These are phyloP conservation scores for Turdus rufiventris DNA, from an alignment of 2,113 vertebrate species.

Conservation along the genomic window DNA sequence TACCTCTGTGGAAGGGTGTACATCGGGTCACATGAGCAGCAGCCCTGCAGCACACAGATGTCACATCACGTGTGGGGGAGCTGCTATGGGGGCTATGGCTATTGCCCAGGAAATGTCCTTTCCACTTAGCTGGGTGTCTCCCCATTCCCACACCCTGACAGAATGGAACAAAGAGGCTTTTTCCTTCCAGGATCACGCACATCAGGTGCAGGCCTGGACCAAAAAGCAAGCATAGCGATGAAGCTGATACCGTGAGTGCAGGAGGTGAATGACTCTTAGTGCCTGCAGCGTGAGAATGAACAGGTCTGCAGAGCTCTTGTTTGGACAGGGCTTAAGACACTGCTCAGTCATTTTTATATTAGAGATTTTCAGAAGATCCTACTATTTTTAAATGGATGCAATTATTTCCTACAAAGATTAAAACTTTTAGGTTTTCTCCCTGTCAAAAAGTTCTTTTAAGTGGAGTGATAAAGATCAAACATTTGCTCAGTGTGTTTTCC, in stretches of 20 bases:
- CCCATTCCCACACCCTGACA: constrained; percentile 43
- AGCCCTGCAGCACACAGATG: neutral
- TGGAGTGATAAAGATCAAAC: neutral
- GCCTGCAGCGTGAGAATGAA: neutral
- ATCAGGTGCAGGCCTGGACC: constrained; percentile 24
- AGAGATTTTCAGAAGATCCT: neutral
- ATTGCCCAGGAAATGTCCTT: constrained; percentile 54
- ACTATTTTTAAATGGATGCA: neutral
- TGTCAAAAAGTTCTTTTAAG: neutral
- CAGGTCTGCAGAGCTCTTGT: neutral
- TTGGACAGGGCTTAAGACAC: neutral
- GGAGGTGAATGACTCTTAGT: neutral
- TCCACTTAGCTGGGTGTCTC: constrained; percentile 53
- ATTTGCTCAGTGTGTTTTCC: neutral
- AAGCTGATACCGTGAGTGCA: neutral
- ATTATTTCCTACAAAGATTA: neutral
- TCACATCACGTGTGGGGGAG: neutral
- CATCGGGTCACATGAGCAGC: neutral
- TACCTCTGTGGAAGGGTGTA: neutral
- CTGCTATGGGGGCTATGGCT: neutral
- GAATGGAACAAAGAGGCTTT: constrained; percentile 59
- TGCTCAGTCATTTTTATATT: neutral
- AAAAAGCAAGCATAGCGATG: neutral
- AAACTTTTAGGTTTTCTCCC: neutral
- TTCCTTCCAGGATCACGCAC: constrained; percentile 7